Evolutionary conservation across 2,888 invertebrate species (phyloP), one percentile per base, ranked within the genome.

Genomic region (Ametastegia equiseti): DNA sequence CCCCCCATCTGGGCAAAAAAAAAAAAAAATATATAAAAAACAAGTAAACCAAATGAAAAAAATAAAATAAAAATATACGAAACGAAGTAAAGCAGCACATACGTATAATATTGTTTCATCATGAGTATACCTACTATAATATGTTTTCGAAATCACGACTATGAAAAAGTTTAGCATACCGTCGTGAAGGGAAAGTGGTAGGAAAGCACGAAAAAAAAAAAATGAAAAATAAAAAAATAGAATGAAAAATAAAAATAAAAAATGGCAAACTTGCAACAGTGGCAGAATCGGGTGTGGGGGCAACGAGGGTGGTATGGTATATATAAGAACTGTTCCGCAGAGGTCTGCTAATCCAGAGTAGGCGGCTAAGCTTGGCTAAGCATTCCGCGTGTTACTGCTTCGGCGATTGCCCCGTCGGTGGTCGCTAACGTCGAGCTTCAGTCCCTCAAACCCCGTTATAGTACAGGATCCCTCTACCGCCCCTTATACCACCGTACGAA

Each of bases 401-500:
- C 78, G 78, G 60, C 78, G 63, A 86, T 87, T 89, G 86, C 86
- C 87, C 86, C 78, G 78, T 39, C 42, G 84, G 83, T 87, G 90
- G 88, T 87, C 89, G 89, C 89, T 89, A 88, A 89, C 87, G 89
- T 90, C 90, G 86, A 89, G 88, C 83, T n/a, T 81, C 80, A 60
- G 80, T 84, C 84, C 67, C 83, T 84, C 81, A 83, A 83, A 80
- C 81, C 83, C 81, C 80, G n/a, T n/a, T n/a, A n/a, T 82, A 79
- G 82, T 82, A 73, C 81, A 54, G 78, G 67, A 79, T 75, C 84
- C 81, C 82, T 81, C 39, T 81, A 57, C 78, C 79, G 11, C 86
- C 85, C 84, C 84, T n/a, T n/a, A n/a, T 87, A 79, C 47, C 73
- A 67, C 81, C 84, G 84, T 81, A 86, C 84, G 82, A 83, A 86